Conservation (phyloP, 2,113 vertebrate genomes). For the Tursiops truncatus region DNA sequence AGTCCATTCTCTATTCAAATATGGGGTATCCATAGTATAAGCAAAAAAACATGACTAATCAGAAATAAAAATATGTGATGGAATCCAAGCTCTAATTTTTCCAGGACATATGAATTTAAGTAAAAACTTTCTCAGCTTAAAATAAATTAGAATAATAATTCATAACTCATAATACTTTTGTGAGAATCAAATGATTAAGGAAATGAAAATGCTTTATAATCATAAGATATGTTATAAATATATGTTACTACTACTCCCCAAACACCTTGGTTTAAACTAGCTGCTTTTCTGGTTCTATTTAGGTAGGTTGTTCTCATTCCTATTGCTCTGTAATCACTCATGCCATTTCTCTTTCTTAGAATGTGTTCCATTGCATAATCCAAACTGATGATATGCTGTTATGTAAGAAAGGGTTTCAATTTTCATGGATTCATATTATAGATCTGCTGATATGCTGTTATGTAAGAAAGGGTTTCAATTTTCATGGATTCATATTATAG, state of each 20-base stretch:
- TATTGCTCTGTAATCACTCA: not conserved
- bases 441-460: not conserved
- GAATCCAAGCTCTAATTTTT: not conserved
- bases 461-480: not conserved
- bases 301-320: not conserved
- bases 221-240: not conserved
- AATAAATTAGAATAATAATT: not conserved
- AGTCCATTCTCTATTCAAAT: not conserved
- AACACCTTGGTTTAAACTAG: not conserved
- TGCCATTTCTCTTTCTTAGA: not conserved
- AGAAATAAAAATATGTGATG: not conserved
- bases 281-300: not conserved
- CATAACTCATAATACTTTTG: not conserved
- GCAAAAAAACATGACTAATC: not conserved
- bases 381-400: not conserved
- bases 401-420: not conserved
- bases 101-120: not conserved
- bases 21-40: not conserved
- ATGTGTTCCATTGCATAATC: not conserved
- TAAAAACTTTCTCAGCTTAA: not conserved
- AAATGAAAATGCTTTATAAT: not conserved
- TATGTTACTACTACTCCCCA: not conserved
- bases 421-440: not conserved
- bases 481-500: not conserved
- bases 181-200: not conserved